Evolutionary conservation across 2,797 vertebrate species (phyloP).

Genomic region (Sitta carolinensis): DNA sequence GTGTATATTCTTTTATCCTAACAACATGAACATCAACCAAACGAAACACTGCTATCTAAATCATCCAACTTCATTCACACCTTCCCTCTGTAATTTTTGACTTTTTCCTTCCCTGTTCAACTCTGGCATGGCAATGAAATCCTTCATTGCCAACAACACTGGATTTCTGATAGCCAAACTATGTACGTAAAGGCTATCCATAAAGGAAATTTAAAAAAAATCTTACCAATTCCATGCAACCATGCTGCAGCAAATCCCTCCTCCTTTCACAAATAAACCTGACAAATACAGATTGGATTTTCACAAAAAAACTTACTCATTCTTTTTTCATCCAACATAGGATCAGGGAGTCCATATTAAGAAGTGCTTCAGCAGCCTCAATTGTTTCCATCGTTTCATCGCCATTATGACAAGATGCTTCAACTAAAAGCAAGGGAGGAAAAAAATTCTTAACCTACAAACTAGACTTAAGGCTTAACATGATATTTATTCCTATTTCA

Average conservation of each 20-base stretch:
- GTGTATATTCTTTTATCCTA: background rate
- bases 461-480: background rate
- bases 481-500: background rate
- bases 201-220: background rate
- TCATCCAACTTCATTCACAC: background rate
- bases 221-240: background rate
- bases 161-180: background rate
- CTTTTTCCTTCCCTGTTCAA: background rate
- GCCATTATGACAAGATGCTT: constrained; percentile 87
- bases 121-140: background rate
- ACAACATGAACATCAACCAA: background rate
- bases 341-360: constrained; percentile 90
- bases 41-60: background rate
- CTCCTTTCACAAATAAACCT: background rate
- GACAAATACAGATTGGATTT: background rate
- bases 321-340: constrained; percentile 86
- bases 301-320: constrained; percentile 78
- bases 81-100: background rate
- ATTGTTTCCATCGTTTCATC: constrained; percentile 94
- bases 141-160: background rate
- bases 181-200: background rate
- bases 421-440: constrained; percentile 78
- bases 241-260: background rate
- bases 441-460: background rate
- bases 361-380: constrained; percentile 90